Evolutionary conservation across 2,888 invertebrate genomes (phyloP), one percentile per base, ranked within the genome.

Genomic region (Melieria crassipennis): DNA sequence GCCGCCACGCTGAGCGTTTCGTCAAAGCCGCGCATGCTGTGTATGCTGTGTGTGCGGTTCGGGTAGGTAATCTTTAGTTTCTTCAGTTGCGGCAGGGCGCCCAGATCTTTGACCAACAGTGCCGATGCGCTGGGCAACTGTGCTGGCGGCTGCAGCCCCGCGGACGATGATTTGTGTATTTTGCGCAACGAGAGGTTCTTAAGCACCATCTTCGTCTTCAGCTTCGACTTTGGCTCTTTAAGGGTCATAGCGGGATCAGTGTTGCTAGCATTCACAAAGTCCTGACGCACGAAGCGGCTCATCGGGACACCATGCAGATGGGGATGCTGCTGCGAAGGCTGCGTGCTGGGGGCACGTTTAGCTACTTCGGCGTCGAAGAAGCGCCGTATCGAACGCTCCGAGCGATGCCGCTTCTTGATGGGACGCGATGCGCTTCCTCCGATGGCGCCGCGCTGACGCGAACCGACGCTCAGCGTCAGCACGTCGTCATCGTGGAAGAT

Each of bases 41-140:
- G 81, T 30, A 80, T 80, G 63, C 81, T 83, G 57, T 83, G 84
- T 0, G 86, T 86, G 47, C 85, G 82, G 73, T 87, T 85, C 30
- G 87, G 86, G 75, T 86, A 87, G 69, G 79, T 83, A 4, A 87
- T 84, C 71, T 85, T 87, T 0, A 87, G 80, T 70, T 81, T 82
- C 65, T 82, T 82, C 62, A 84, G 73, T 67, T 82, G 80, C 50
- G 83, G 83, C 73, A 79, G 74, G 63, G 78, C 79, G 61, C 30
- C 65, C 10, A 43, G 58, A 13, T 58, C 65, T 48, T 50, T 55
- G 13, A 46, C 16, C 42, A 47, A 62, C 30, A 48, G 47, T 70
- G 70, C 30, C 58, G 66, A 42, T 1, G 71, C 50, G 3, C 66
- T 56, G 7, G 62, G 68, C 52, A 45, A 16, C 30, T 30, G 68